Evolutionary conservation across 2,113 vertebrate species (phyloP), one percentile per base, ranked within the genome.

Genomic region (Setophaga kirtlandii): DNA sequence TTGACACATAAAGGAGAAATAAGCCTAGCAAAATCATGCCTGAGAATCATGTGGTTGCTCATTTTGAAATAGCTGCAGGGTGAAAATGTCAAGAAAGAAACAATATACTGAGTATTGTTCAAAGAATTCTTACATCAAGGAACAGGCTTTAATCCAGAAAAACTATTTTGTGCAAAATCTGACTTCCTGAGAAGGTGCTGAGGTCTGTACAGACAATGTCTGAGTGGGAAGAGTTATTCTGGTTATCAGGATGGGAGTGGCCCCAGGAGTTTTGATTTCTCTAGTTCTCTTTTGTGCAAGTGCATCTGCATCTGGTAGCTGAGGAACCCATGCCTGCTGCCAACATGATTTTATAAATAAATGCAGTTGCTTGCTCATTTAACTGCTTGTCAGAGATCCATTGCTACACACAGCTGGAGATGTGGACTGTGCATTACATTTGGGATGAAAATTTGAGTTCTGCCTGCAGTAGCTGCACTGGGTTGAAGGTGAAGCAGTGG

Each of bases 11-110:
- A 76, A 86, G 28, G 55, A 93, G 55, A 90, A 94, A 41, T 27
- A 58, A 2, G 11, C 15, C 46, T 33, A 28, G 14, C 1, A 11
- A 75, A 87, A 64, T 18, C 25, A 83, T 33, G 49, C 50, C 55
- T 19, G 33, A 62, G 52, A 24, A 23, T 78, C 58, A 62, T 35
- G 70, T 46, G 69, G 20, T 41, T 69, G 21, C 28, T 24, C 11
- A 10, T 96, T 94, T 84, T 91, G 78, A 95, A 91, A 89, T 42
- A 85, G 46, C 49, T 85, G 44, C 22, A 52, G 42, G 53, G 41
- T 79, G n/a, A 79, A 89, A 92, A 94, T 52, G 12, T 69, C 84
- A 88, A 65, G 62, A 53, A 70, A 83, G 87, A 80, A 78, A 89
- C 44, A 65, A 70, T 12, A 19, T 33, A 58, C 25, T 50, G 42